Base-by-base conservation (phyloP, 2,888 invertebrate genomes). In the Endomychus coccineus region DNA sequence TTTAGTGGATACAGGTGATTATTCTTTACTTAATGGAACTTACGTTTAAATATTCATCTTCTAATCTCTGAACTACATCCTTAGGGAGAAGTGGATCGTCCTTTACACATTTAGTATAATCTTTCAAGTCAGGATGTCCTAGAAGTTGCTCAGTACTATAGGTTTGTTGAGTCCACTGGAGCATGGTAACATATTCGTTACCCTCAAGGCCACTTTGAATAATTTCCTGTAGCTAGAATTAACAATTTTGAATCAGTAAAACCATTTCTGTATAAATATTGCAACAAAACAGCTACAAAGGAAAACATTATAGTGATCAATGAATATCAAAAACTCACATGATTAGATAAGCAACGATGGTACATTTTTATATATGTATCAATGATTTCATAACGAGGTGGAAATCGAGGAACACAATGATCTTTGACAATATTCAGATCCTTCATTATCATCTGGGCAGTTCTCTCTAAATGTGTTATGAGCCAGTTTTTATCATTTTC, bases 401-500 rank as follows among this genome's bases (percentile, higher is more conserved):
- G 98, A 64, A 98, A 98, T 61, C 95, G 95, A 0, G 92, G 92
- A 3, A 86, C 80, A 53, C 89, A 90, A 0, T 90, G 68, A 0
- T 85, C 86, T 61, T 92, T 92, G 1, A 91, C 87, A 0, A 96
- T 91, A 44, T 87, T 72, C 43, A 96, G 68, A 66, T 96, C 95
- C 59, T 95, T 92, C 4, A 94, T 66, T 51, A 95, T 86, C 5
- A 92, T 71, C 55, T 86, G 85, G 22, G 95, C 71, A 0, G 85
- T 85, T 23, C 71, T 58, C 67, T 98, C 97, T 35, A 98, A 69
- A 64, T 97, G 94, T 14, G 89, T 72, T 3, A 95, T 94, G 9
- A 98, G 71, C 97, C 97, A 98, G 69, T 92, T 80, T 66, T 95
- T 95, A 64, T 94, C 88, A 51, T 85, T 84, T 12, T 75, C 76